Evolutionary conservation across 2,888 invertebrate genomes (phyloP), one percentile per base, ranked within the genome.

Genomic region (Cosmia trapezina): DNA sequence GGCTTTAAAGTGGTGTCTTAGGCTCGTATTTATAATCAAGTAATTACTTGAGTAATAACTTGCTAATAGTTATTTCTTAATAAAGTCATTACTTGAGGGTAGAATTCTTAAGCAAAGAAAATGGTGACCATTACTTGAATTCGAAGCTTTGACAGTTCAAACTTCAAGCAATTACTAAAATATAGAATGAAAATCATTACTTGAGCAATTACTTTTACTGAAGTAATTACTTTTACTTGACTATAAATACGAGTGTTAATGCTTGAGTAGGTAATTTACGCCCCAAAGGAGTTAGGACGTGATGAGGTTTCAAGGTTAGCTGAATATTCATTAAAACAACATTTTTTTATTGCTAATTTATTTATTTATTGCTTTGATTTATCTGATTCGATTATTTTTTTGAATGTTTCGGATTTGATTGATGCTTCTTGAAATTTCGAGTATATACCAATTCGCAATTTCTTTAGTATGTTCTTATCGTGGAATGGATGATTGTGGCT

Each of bases 401-500:
- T 37, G 4, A 37, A 37, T 37, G 37, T 6, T 4, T 37, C 9
- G 41, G 79, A 67, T 53, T 56, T 66, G 12, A 12, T 76, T 71
- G 90, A 89, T 0, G 93, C 94, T 3, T 92, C 91, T 4, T 87
- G 75, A 45, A 92, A 84, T 0, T 89, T 89, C 0, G 90, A 82
- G 76, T 90, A 94, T 2, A 87, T 81, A 28, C 90, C 90, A 0
- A 68, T 62, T 28, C 87, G 87, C 0, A 92, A 54, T 79, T 94
- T 93, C 73, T 91, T 93, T 43, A 94, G 28, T 41, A 95, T 94
- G 71, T 84, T 91, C 8, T 84, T 86, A 70, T 95, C 95, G 80
- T 95, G 94, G 81, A 92, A 94, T 0, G 93, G 83, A 80, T 95
- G 95, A 62, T 88, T 92, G 81, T 95, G 95, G 0, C 89, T 43